Evolutionary conservation across 2,888 invertebrate genomes (phyloP).

Genomic region (Cyrtodaria siliqua): DNA sequence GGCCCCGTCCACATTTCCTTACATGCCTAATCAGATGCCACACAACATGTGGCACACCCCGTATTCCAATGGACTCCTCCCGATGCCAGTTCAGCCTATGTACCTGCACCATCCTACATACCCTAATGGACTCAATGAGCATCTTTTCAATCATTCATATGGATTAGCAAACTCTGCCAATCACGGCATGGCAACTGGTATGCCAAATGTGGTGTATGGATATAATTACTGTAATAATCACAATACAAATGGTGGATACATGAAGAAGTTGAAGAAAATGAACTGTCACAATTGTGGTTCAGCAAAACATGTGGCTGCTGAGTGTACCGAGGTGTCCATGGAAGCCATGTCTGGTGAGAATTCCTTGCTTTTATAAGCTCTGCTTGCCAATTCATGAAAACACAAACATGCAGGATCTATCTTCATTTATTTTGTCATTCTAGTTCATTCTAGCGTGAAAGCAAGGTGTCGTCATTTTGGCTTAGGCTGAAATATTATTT

Average conservation of each 20-base stretch:
- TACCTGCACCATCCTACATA: conserved; percentile 46
- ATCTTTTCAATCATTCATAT: conserved; percentile 21
- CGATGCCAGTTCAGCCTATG: conserved; percentile 56
- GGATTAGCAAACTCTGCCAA: conserved; percentile 29
- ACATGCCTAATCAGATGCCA: conserved; percentile 63
- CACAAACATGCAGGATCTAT: too few relatives aligned
- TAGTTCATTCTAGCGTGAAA: too few relatives aligned
- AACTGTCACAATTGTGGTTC: conserved; percentile 97
- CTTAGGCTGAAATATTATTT: too few relatives aligned
- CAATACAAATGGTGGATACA: conserved; percentile 21
- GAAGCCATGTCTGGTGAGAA: conserved; percentile 93
- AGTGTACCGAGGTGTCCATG: conserved; percentile 96
- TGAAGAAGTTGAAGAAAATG: conserved; percentile 50
- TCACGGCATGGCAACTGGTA: conserved; percentile 26
- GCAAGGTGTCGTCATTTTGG: too few relatives aligned
- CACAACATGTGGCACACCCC: conserved; percentile 60
- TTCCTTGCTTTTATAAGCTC: too few relatives aligned
- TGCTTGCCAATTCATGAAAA: too few relatives aligned
- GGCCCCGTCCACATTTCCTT: conserved; percentile 26
- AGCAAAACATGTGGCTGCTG: conserved; percentile 92
- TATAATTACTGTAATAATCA: conserved; percentile 35
- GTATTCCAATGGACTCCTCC: conserved; percentile 56
- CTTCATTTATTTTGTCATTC: too few relatives aligned
- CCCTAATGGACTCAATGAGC: conserved; percentile 53
- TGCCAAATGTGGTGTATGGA: conserved; percentile 50